Conservation (phyloP, 2,797 vertebrate genomes). For the Percopsis omiscomaycus region DNA sequence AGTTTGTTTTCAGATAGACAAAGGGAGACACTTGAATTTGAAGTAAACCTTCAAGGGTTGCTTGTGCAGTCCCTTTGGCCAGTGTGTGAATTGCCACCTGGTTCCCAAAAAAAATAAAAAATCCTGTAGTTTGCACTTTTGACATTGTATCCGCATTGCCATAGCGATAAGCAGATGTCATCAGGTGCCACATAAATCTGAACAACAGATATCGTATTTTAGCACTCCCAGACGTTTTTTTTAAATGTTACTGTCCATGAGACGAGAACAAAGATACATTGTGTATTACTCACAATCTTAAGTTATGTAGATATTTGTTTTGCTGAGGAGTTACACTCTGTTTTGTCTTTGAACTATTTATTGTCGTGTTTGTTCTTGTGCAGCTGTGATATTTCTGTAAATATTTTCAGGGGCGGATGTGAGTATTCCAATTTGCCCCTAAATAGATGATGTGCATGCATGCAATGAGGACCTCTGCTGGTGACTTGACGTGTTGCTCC, state of each 20-base stretch:
- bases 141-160: conserved; percentile 25
- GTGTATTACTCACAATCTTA: conserved; percentile 48
- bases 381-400: conserved; percentile 69
- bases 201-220: conserved; percentile 31
- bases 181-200: conserved; percentile 31
- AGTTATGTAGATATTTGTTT: conserved; percentile 72
- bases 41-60: conserved; percentile 9
- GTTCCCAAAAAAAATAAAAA: neutral
- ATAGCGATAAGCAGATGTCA: conserved; percentile 15
- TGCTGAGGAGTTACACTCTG: conserved; percentile 37
- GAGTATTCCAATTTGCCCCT: conserved; percentile 41
- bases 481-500: conserved; percentile 57
- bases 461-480: conserved; percentile 68
- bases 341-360: conserved; percentile 87
- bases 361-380: conserved; percentile 84
- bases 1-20: neutral
- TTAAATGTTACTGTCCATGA: neutral
- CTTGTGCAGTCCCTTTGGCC: conserved; percentile 12
- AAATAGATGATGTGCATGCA: conserved; percentile 47
- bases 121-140: conserved; percentile 56
- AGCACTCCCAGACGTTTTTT: neutral
- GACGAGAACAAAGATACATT: conserved; percentile 41
- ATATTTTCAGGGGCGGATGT: conserved; percentile 68
- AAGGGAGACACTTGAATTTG: neutral
- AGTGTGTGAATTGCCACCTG: conserved; percentile 12